Conservation (phyloP, 2,888 invertebrate species). For the Eutolmus rufibarbis region DNA sequence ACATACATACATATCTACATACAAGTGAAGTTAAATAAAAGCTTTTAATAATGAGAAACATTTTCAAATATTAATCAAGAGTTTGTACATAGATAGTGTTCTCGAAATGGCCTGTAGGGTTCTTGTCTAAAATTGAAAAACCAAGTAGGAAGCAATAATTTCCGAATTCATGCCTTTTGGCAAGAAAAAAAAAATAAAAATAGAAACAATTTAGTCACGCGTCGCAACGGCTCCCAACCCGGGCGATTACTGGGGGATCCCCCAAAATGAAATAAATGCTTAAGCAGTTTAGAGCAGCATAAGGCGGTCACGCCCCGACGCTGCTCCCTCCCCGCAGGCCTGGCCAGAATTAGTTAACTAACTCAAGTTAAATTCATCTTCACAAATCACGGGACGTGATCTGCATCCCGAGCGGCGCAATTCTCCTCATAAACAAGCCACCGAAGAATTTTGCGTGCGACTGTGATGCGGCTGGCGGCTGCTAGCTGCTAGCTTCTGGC, state of each 20-base stretch:
- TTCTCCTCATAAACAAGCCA: slow-evolving; percentile 17
- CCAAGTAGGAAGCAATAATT: background rate
- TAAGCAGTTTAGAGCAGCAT: slow-evolving; percentile 9
- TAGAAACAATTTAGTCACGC: background rate
- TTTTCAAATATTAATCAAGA: background rate
- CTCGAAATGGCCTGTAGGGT: background rate
- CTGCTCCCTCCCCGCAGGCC: background rate
- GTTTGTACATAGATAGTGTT: background rate
- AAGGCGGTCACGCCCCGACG: background rate
- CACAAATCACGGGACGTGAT: slow-evolving; percentile 37
- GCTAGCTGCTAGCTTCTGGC: background rate
- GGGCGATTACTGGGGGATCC: background rate
- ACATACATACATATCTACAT: too few species aligned
- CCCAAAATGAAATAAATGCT: slow-evolving; percentile 20
- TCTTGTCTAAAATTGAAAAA: background rate
- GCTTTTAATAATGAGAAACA: background rate
- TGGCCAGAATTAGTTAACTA: slow-evolving; percentile 24
- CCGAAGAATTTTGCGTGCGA: slow-evolving; percentile 15
- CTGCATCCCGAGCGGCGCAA: background rate
- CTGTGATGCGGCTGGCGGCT: background rate
- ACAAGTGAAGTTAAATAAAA: too few species aligned
- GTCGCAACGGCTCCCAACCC: background rate
- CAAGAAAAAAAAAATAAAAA: background rate
- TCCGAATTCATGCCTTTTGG: background rate
- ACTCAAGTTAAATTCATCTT: slow-evolving; percentile 32